These are phyloP conservation scores for Anas capensis DNA, from an alignment of 2,797 vertebrate species.

Conservation along the genomic window DNA sequence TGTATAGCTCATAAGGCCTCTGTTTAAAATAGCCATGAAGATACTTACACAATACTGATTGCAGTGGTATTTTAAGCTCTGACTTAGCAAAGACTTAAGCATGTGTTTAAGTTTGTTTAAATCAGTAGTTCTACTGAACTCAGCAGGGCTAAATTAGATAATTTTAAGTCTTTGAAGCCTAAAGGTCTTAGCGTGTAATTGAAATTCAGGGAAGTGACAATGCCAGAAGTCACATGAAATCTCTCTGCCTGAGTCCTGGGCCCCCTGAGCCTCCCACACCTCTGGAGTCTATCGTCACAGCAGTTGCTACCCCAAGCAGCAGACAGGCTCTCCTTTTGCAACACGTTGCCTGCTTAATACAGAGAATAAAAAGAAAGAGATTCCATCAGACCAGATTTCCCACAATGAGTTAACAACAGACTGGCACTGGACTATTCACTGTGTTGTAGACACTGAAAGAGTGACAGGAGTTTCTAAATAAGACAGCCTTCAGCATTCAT, in stretches of 20 bases:
- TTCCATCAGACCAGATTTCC: neutral
- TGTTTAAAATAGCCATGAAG: neutral
- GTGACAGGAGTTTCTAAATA: neutral
- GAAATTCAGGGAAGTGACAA: neutral
- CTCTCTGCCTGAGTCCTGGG: neutral
- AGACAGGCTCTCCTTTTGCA: neutral
- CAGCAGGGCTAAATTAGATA: neutral
- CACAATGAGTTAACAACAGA: neutral
- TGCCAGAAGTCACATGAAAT: rapidly evolving
- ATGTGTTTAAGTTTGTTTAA: neutral
- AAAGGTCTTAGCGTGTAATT: neutral
- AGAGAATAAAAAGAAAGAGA: neutral
- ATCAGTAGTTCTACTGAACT: neutral
- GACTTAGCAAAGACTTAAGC: neutral
- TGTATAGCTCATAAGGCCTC: neutral
- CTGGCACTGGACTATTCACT: neutral
- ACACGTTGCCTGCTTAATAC: neutral
- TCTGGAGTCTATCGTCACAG: neutral
- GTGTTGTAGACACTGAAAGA: neutral
- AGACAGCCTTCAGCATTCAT: neutral
- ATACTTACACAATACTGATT: neutral
- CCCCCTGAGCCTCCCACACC: neutral
- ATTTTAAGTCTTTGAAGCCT: neutral
- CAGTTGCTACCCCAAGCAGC: neutral
- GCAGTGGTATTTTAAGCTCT: neutral